These are phyloP conservation scores for Amphiprion percula DNA, from an alignment of 2,113 vertebrate species.

Conservation along the genomic window DNA sequence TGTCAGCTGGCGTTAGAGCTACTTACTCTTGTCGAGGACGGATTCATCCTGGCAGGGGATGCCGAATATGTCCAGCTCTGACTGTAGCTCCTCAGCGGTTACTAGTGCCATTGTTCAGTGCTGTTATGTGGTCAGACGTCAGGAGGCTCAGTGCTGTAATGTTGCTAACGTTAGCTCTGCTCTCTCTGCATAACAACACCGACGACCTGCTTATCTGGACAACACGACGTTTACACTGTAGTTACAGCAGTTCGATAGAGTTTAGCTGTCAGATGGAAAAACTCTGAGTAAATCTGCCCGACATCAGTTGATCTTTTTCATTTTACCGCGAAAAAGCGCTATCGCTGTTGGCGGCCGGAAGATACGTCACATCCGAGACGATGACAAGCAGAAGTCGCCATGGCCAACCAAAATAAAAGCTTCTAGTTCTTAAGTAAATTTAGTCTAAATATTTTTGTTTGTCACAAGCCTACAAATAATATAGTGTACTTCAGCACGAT, in stretches of 20 bases:
- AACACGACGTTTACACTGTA: fast-evolving
- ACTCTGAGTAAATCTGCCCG: background rate
- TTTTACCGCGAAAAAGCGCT: slow-evolving; percentile 78
- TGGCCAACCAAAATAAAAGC: slow-evolving; percentile 22
- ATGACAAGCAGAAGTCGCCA: slow-evolving; percentile 10
- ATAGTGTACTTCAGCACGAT: too few species aligned
- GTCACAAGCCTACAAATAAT: too few species aligned
- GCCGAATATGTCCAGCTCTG: slow-evolving; percentile 78
- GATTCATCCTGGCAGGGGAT: slow-evolving; percentile 72
- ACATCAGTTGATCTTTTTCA: slow-evolving; percentile 13
- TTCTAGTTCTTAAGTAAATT: background rate
- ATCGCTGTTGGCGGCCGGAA: slow-evolving; percentile 72
- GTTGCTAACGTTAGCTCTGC: slow-evolving; percentile 6
- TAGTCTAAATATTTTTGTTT: too few species aligned
- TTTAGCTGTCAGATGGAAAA: fast-evolving
- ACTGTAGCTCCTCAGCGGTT: slow-evolving; percentile 66
- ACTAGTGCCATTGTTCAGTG: slow-evolving; percentile 65
- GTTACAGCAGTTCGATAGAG: fast-evolving
- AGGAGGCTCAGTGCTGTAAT: background rate
- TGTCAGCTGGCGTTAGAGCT: background rate
- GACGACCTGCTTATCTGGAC: background rate
- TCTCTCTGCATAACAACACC: slow-evolving; percentile 27
- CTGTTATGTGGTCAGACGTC: background rate
- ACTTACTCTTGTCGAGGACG: slow-evolving; percentile 83
- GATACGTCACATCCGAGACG: slow-evolving; percentile 5